Conservation (phyloP, 2,888 invertebrate species). For the Saturnia pavonia region DNA sequence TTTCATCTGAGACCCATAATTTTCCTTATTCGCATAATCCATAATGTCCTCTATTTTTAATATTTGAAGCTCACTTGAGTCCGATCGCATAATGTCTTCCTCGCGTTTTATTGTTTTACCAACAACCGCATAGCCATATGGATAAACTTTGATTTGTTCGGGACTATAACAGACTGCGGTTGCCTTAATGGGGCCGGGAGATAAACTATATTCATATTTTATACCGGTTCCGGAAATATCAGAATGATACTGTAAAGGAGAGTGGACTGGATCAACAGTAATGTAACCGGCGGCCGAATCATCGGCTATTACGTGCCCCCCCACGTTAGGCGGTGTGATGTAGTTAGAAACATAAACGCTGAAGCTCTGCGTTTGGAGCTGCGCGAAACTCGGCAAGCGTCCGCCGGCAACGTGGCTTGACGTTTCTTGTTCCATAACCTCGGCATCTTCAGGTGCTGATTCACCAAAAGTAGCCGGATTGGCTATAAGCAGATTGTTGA, state of each 20-base stretch:
- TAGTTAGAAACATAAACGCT: constrained; percentile 82
- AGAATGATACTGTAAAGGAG: constrained; percentile 62
- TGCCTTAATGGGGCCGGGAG: constrained; percentile 63
- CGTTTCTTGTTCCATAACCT: constrained; percentile 76
- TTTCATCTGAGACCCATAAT: constrained; percentile 73
- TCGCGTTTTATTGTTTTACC: constrained; percentile 73
- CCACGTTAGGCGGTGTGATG: constrained; percentile 87
- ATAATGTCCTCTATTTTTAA: constrained; percentile 76
- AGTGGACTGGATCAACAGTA: constrained; percentile 69
- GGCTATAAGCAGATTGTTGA: constrained; percentile 85
- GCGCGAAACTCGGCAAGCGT: constrained; percentile 85
- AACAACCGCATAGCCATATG: constrained; percentile 65
- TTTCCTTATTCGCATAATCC: constrained; percentile 79
- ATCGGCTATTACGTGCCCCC: constrained; percentile 85
- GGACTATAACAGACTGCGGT: constrained; percentile 61
- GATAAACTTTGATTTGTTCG: constrained; percentile 62
- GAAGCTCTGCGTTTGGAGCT: constrained; percentile 82
- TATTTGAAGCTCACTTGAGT: constrained; percentile 65
- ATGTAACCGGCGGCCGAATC: constrained; percentile 78
- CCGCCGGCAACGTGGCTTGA: constrained; percentile 62
- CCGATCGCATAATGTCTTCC: constrained; percentile 53
- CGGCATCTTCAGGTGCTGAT: constrained; percentile 73
- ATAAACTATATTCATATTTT: constrained; percentile 71
- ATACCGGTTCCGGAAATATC: constrained; percentile 58
- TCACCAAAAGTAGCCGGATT: constrained; percentile 94